phyloP scores from a whole-genome alignment of 64 coral and sea anemone genomes.

The Stylophora pistillata region DNA sequence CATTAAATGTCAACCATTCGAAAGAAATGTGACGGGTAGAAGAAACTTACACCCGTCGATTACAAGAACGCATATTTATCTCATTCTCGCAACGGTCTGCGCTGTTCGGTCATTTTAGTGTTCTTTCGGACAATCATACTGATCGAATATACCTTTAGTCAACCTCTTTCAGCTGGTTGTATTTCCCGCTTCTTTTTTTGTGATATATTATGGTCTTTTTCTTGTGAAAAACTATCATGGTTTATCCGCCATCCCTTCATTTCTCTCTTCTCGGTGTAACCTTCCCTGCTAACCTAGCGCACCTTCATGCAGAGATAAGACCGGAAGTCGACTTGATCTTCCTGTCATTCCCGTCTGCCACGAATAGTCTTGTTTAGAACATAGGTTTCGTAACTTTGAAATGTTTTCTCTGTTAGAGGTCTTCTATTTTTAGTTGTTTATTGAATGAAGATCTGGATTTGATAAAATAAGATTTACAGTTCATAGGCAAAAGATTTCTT shows the following conservation, averaged over 20 bases:
- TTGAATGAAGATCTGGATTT: too few relatives aligned
- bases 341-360: background rate
- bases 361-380: background rate
- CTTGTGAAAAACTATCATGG: slow-evolving; percentile 81
- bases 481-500: too few relatives aligned
- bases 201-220: slow-evolving; percentile 93
- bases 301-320: background rate
- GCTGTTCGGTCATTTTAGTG: background rate
- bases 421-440: too few relatives aligned
- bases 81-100: background rate
- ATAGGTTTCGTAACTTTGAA: too few relatives aligned
- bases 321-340: slow-evolving; percentile 25
- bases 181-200: slow-evolving; percentile 90
- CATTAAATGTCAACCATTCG: background rate
- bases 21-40: background rate
- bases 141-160: slow-evolving; percentile 15
- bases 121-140: background rate
- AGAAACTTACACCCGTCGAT: background rate
- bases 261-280: slow-evolving; percentile 19
- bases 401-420: too few relatives aligned
- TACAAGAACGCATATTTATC: background rate
- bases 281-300: slow-evolving; percentile 32
- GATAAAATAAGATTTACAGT: too few relatives aligned
- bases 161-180: slow-evolving; percentile 77
- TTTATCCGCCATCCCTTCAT: slow-evolving; percentile 79